Percentiles rank a stretch among this genome's conserved stretches.
phyloP scores from a whole-genome alignment of 64 coral and sea anemone species.

The Stichodactyla helianthus region DNA sequence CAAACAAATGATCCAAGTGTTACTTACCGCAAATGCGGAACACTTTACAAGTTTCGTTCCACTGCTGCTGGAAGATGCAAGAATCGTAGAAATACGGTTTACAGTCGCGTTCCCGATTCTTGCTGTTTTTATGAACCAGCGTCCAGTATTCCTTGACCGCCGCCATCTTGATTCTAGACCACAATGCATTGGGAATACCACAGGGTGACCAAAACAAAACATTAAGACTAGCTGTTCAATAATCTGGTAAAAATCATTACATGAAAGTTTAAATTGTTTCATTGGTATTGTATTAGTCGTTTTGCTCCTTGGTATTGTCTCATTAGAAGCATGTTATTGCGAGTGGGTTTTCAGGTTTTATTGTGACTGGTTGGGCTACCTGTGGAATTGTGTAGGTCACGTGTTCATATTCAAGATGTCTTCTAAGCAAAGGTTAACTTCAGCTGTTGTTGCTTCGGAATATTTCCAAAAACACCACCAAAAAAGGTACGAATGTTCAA shows the following conservation, averaged over 20 bases:
- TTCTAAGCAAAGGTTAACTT: neutral
- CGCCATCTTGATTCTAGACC: slow-evolving; percentile 40
- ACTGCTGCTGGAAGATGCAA: slow-evolving; percentile 60
- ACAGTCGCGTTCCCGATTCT: neutral
- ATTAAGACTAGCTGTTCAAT: neutral
- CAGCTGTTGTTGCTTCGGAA: neutral
- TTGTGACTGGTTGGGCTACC: neutral
- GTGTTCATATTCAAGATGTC: neutral
- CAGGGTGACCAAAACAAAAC: neutral
- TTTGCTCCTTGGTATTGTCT: no score
- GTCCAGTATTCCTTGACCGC: neutral
- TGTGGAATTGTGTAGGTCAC: neutral
- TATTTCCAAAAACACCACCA: neutral
- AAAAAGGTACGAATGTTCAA: neutral
- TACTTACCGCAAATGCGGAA: neutral
- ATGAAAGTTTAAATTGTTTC: no score
- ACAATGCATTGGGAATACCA: neutral
- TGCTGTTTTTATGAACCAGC: neutral
- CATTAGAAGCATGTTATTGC: no score
- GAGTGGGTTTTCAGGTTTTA: no score
- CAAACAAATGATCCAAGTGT: no score
- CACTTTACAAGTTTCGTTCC: slow-evolving; percentile 18
- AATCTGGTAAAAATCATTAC: neutral
- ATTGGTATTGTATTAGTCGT: no score
- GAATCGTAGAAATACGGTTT: slow-evolving; percentile 22